Evolutionary conservation across 2,113 vertebrate species (phyloP).

Genomic region (Ardeotis arabs): DNA sequence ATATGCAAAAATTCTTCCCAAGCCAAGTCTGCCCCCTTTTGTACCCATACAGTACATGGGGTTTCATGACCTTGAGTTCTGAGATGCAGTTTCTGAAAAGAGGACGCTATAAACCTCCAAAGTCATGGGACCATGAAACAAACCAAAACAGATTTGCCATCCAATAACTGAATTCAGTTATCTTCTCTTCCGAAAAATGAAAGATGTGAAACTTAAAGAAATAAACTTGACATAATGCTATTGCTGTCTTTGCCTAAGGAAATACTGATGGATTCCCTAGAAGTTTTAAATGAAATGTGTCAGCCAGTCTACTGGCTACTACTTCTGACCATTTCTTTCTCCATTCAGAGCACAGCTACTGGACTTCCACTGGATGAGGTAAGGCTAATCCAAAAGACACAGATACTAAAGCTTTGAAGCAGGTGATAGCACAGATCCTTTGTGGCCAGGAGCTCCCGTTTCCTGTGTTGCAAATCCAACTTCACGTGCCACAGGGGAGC

Average conservation of each 20-base stretch:
- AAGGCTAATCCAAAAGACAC: conserved; percentile 1
- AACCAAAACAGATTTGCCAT: conserved; percentile 30
- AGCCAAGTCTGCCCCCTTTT: not conserved
- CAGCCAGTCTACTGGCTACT: not conserved
- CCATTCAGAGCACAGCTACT: not conserved
- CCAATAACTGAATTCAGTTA: not conserved
- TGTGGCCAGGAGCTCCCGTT: not conserved
- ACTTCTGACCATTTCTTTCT: not conserved
- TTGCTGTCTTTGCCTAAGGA: not conserved
- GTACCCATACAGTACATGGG: not conserved
- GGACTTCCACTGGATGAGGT: not conserved
- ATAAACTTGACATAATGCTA: not conserved
- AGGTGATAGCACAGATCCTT: not conserved
- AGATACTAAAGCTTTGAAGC: conserved; percentile 15
- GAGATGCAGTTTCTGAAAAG: conserved; percentile 16
- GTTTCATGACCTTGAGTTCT: not conserved
- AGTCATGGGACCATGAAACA: conserved; percentile 11
- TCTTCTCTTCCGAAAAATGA: conserved; percentile 14
- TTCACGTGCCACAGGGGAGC: not conserved
- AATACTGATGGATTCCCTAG: not conserved
- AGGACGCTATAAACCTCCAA: conserved; percentile 3
- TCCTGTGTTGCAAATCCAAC: not conserved
- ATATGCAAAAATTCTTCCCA: conserved; percentile 40
- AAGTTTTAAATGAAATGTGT: not conserved
- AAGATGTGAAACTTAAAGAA: not conserved